Evolutionary conservation across 2,113 vertebrate genomes (phyloP), one percentile per base, ranked within the genome.

Genomic region (Lynx canadensis): DNA sequence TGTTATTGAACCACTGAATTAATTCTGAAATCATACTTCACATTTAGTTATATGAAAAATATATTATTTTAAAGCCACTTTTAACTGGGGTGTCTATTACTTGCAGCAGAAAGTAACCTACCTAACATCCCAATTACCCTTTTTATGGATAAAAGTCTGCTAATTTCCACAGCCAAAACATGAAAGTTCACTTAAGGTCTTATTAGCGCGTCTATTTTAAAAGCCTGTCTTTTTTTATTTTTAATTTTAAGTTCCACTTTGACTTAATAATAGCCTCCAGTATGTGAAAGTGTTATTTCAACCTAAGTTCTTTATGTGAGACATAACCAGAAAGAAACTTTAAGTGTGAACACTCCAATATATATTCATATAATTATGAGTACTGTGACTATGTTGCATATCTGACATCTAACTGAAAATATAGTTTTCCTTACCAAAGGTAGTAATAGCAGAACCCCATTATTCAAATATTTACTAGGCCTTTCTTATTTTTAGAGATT

Each of bases 201-300:
- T 96, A 97, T 97, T 98, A 97, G 63, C 80, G 81, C 95, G 97
- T 97, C 97, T 97, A 92, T 98, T 98, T 98, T 97, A 93, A 95
- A 97, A 52, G 69, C 83, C 94, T 94, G 79, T 71, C 93, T 95
- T 97, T 91, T 94, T 94, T 97, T 91, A 85, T 97, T 97, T 97
- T 96, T 82, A 94, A 91, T 96, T 96, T 96, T 95, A 97, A 97
- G 90, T 94, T 92, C 68, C 97, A 96, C 87, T 96, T 97, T 96
- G 92, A 90, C 83, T 97, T 98, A 98, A 98, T 97, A 97, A 97
- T 95, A 97, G 95, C 83, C 76, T 97, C 33, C 25, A 76, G 63
- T 94, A 92, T 95, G 90, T 95, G 65, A 96, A 97, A 95, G 50
- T 52, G 29, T 97, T 96, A 92, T 96, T 96, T 98, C 87, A 98